Base-by-base conservation (phyloP, 1,140 invertebrate genomes). In the Anastrepha ludens region DNA sequence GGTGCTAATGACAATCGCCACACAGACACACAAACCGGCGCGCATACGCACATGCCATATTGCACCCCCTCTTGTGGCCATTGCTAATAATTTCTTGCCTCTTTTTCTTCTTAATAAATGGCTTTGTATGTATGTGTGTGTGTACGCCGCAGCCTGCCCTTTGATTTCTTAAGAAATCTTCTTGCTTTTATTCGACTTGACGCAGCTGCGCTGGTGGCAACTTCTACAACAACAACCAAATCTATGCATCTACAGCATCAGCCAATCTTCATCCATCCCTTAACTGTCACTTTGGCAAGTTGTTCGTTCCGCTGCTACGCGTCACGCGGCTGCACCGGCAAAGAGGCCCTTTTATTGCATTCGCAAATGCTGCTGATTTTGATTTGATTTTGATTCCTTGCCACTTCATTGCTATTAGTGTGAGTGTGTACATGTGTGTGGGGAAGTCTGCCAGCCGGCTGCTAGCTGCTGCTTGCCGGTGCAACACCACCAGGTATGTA, bases 361-460 rank as follows among this genome's bases (percentile, higher is more conserved):
- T 91, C 89, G 74, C 90, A 91, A 91, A 91, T 89, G 85, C 89
- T 91, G 89, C 17, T 81, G 74, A 89, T 90, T 90, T 88, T 91
- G 81, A 85, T 41, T 41, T 67, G 29, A 67, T 67, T 67, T 65
- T 65, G 29, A 65, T 39, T 20, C 39, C 9, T 39, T 67, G 64
- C 64, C 64, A 39, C 11, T 29, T 13, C 29, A 11, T 67, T 6
- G 60, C n/a, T 8, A 20, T 64, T 17, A 8, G 7, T 67, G 11
- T 41, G 62, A 3, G 6, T 64, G 65, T 41, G 41, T 55, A 5
- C 17, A 9, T 55, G 47, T 81, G 74, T 50, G 2, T 81, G 74
- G 3, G 15, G 0, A 13, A 17, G 0, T 20, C n/a, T 55, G 2
- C 15, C 74, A 55, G 74, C 74, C 47, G 74, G 74, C 74, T 55